A percentile compares a stretch with the other conserved stretches of the same genome.
These are phyloP conservation scores for Mythimna pallens DNA, from an alignment of 2,888 invertebrate genomes.

Conservation along the genomic window DNA sequence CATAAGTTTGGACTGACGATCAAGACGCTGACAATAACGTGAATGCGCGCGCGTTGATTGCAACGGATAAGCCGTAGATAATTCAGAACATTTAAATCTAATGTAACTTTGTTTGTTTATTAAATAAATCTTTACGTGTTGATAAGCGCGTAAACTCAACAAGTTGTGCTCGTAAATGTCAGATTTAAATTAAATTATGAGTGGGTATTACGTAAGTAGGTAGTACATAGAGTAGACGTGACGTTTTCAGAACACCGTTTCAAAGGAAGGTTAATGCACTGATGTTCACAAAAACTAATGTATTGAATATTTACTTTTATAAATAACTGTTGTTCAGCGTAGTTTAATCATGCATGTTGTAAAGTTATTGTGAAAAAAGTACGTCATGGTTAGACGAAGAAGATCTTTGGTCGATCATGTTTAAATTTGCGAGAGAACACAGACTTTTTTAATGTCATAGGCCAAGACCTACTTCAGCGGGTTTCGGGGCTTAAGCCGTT, in stretches of 20 bases:
- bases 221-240: slow-evolving; percentile 21
- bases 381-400: not conserved
- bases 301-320: slow-evolving; percentile 41
- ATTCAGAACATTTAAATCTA: slow-evolving; percentile 49
- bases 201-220: slow-evolving; percentile 32
- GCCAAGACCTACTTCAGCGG: slow-evolving; percentile 37
- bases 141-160: slow-evolving; percentile 39
- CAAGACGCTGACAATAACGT: slow-evolving; percentile 59
- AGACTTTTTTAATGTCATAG: slow-evolving; percentile 17
- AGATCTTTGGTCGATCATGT: not conserved
- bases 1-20: slow-evolving; percentile 56
- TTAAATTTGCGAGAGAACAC: slow-evolving; percentile 13
- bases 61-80: slow-evolving; percentile 58
- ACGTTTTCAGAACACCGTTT: slow-evolving; percentile 48
- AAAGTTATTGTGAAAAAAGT: slow-evolving; percentile 27
- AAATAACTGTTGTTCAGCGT: slow-evolving; percentile 35
- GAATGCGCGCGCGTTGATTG: slow-evolving; percentile 58
- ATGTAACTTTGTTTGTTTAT: slow-evolving; percentile 55
- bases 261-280: slow-evolving; percentile 54
- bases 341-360: slow-evolving; percentile 31
- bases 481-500: slow-evolving; percentile 15
- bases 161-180: slow-evolving; percentile 39
- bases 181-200: slow-evolving; percentile 50
- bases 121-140: slow-evolving; percentile 52
- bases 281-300: slow-evolving; percentile 44